Evolutionary conservation across 2,888 invertebrate species (phyloP).

Genomic region (Steinernema carpocapsae): DNA sequence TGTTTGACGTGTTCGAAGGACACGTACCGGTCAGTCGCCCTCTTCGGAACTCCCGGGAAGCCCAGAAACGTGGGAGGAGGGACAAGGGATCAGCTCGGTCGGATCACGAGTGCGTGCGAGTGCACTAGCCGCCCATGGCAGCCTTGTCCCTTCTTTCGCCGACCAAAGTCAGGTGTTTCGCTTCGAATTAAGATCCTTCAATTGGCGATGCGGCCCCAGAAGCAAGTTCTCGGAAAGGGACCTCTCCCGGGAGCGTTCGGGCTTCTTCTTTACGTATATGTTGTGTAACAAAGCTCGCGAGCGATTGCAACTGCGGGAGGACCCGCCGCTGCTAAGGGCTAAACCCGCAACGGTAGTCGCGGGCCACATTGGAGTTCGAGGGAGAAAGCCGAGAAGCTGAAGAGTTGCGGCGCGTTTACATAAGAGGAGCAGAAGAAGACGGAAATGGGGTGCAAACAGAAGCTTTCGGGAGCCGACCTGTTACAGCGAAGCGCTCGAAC

Average conservation of each 20-base stretch:
- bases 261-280: constrained; percentile 34
- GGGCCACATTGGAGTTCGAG: not conserved
- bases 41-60: too few species aligned
- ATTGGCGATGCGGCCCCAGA: constrained; percentile 15
- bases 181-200: constrained; percentile 13
- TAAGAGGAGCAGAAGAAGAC: constrained; percentile 23
- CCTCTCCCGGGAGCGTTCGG: constrained; percentile 17
- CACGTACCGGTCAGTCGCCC: too few species aligned
- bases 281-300: constrained; percentile 22
- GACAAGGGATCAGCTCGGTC: not conserved
- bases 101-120: constrained; percentile 29
- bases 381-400: constrained; percentile 31
- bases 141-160: not conserved
- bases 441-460: constrained; percentile 35
- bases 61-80: too few species aligned
- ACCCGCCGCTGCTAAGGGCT: constrained; percentile 19
- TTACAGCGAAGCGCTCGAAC: constrained; percentile 30
- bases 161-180: constrained; percentile 32
- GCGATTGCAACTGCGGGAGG: constrained; percentile 31
- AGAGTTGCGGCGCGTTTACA: constrained; percentile 24
- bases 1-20: too few species aligned
- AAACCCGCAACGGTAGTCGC: constrained; percentile 18
- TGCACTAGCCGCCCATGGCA: not conserved
- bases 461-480: not conserved
- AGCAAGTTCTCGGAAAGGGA: constrained; percentile 18